These are phyloP conservation scores for Hyposoter didymator DNA, from an alignment of 2,888 invertebrate genomes.

Conservation along the genomic window DNA sequence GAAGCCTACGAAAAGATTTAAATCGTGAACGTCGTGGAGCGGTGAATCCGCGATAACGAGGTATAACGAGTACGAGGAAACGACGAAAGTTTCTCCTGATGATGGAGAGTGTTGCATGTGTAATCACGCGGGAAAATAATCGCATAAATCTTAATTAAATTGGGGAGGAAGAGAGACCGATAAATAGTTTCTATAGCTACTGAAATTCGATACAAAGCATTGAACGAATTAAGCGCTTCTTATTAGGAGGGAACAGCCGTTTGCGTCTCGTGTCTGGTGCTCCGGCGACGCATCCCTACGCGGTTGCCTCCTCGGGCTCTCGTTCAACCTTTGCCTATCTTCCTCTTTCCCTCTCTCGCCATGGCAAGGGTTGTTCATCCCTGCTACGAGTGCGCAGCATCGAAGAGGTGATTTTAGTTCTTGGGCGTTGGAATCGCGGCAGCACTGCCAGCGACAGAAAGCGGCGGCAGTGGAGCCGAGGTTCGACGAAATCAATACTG, in stretches of 20 bases:
- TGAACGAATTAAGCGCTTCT: constrained; percentile 44
- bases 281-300: constrained; percentile 48
- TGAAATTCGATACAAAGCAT: constrained; percentile 29
- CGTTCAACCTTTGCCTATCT: constrained; percentile 22
- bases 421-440: constrained; percentile 79
- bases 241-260: constrained; percentile 35
- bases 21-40: constrained; percentile 1
- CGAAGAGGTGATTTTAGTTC: constrained; percentile 78
- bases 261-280: constrained; percentile 45
- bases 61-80: neutral
- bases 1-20: neutral
- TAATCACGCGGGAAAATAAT: constrained; percentile 36
- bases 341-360: neutral
- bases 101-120: neutral
- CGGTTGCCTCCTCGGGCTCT: constrained; percentile 30
- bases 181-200: constrained; percentile 32
- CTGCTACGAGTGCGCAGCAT: constrained; percentile 42
- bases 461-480: constrained; percentile 41
- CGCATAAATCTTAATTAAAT: constrained; percentile 41
- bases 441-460: constrained; percentile 79
- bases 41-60: constrained; percentile 14
- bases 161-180: constrained; percentile 6
- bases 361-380: constrained; percentile 34
- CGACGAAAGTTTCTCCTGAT: constrained; percentile 25
- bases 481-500: constrained; percentile 82